Conservation (phyloP, 2,888 invertebrate species). For the Nebria salina region DNA sequence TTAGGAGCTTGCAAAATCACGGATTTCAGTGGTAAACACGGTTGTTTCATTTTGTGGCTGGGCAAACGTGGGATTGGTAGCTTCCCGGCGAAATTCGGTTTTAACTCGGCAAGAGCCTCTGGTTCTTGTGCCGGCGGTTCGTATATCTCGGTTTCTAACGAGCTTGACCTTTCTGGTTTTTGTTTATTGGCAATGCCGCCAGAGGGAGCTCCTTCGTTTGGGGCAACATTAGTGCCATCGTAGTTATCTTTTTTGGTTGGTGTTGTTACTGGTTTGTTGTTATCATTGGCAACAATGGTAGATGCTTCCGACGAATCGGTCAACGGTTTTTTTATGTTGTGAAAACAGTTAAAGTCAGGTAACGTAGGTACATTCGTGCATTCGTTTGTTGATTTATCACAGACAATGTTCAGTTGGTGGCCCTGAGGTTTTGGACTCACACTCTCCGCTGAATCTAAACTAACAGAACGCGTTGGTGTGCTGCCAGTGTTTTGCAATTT, state of each 20-base stretch:
- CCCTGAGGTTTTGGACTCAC: slow-evolving; percentile 56
- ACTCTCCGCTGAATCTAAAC: slow-evolving; percentile 58
- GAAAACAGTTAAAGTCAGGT: slow-evolving; percentile 64
- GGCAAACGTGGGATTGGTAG: slow-evolving; percentile 58
- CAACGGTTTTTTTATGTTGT: slow-evolving; percentile 53
- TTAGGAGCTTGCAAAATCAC: slow-evolving; percentile 51
- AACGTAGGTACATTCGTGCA: slow-evolving; percentile 55
- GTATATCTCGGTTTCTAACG: slow-evolving; percentile 32
- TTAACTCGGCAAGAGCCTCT: slow-evolving; percentile 8
- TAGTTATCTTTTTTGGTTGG: neutral
- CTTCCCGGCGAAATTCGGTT: slow-evolving; percentile 50
- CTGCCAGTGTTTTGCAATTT: slow-evolving; percentile 29
- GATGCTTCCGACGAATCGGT: slow-evolving; percentile 49
- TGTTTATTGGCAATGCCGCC: neutral
- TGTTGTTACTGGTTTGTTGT: slow-evolving; percentile 31
- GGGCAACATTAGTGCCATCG: slow-evolving; percentile 10
- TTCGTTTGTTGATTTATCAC: slow-evolving; percentile 58
- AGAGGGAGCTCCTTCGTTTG: neutral
- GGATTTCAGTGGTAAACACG: slow-evolving; percentile 48
- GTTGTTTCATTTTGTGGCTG: slow-evolving; percentile 47
- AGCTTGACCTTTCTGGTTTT: slow-evolving; percentile 22
- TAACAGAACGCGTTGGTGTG: slow-evolving; percentile 62
- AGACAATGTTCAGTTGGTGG: slow-evolving; percentile 56
- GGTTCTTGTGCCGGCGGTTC: slow-evolving; percentile 19
- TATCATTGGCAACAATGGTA: slow-evolving; percentile 11